A percentile compares a stretch with the other conserved stretches of the same genome.
Conservation (phyloP, 2,797 vertebrate species). For the Acrocephalus scirpaceus region DNA sequence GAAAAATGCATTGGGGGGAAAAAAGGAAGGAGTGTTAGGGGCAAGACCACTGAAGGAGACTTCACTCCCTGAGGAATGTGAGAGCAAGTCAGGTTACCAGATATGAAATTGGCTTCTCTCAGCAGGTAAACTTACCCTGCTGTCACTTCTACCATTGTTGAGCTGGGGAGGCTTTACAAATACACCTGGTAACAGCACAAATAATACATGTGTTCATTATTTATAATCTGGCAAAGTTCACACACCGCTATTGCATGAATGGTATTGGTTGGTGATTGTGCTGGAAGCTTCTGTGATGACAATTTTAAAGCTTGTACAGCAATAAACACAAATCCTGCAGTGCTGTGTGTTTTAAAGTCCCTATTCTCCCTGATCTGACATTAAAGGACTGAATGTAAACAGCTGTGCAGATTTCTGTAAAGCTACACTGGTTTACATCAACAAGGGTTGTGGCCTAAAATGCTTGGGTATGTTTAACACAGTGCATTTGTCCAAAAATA, state of each 20-base stretch:
- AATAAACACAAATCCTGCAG: background rate
- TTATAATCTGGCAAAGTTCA: background rate
- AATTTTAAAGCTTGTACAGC: background rate
- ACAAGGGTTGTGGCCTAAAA: background rate
- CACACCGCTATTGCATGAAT: background rate
- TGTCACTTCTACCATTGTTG: background rate
- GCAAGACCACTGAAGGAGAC: background rate
- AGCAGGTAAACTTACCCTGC: background rate
- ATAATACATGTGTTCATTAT: accelerated
- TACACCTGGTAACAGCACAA: background rate
- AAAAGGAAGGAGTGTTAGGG: background rate
- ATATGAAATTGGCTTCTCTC: background rate
- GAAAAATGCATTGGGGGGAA: accelerated
- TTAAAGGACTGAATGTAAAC: background rate
- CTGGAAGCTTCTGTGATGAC: background rate
- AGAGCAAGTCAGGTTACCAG: background rate
- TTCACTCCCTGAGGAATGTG: background rate
- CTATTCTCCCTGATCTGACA: accelerated
- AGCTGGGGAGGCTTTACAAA: background rate
- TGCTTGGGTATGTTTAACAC: background rate
- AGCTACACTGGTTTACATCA: background rate
- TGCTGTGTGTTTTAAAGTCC: background rate
- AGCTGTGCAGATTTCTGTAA: background rate
- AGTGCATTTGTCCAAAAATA: slow-evolving; percentile 30
- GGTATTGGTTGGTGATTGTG: background rate